Conservation (phyloP, 2,888 invertebrate genomes). For the Melinaea marsaeus region DNA sequence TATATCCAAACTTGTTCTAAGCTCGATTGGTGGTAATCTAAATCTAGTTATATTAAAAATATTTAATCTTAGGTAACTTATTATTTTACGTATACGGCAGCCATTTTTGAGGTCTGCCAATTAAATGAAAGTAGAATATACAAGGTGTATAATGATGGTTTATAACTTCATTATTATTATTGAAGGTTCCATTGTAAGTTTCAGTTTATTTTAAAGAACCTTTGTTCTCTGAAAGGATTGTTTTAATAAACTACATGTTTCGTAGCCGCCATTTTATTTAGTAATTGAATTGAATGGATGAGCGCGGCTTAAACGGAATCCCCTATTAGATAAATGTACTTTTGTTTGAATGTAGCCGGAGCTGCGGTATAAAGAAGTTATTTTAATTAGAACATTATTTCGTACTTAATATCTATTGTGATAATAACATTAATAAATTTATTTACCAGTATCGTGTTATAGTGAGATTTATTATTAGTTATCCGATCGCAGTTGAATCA, state of each 20-base stretch:
- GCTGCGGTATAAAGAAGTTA: neutral
- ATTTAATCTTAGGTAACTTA: too few relatives aligned
- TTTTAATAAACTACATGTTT: conserved; percentile 64
- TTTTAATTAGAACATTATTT: too few relatives aligned
- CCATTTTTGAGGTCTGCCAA: neutral
- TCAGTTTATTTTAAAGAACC: conserved; percentile 66
- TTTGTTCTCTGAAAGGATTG: conserved; percentile 65
- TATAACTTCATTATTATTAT: conserved; percentile 26
- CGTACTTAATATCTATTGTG: too few relatives aligned
- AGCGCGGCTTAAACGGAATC: conserved; percentile 46
- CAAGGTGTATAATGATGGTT: conserved; percentile 20
- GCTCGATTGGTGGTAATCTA: too few relatives aligned
- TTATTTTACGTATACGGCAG: too few relatives aligned
- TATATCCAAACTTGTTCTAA: neutral
- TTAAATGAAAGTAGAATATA: conserved; percentile 20
- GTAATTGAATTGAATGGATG: conserved; percentile 70
- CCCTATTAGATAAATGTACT: conserved; percentile 33
- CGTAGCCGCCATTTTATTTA: conserved; percentile 61
- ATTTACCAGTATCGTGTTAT: too few relatives aligned
- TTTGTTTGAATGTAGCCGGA: conserved; percentile 14
- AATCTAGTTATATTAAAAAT: too few relatives aligned
- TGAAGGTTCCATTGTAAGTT: conserved; percentile 27
- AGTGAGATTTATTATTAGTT: too few relatives aligned
- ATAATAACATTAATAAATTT: too few relatives aligned
- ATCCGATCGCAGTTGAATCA: too few relatives aligned